Conservation (phyloP, 2,888 invertebrate species). For the Lordiphosa andalusiaca region DNA sequence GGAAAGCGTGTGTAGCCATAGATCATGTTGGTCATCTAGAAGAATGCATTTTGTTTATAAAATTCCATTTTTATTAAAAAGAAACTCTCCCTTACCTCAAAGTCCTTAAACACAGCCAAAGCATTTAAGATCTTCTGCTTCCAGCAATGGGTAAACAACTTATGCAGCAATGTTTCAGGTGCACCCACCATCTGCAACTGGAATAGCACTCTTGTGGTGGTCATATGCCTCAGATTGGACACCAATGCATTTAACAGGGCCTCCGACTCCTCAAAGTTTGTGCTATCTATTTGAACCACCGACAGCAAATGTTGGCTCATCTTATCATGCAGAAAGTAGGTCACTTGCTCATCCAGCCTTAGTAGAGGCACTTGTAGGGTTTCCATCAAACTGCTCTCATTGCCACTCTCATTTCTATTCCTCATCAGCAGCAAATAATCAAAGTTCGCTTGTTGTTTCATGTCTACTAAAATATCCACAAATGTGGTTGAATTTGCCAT, state of each 20-base stretch:
- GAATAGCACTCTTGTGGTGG: slow-evolving; percentile 62
- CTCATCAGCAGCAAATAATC: slow-evolving; percentile 50
- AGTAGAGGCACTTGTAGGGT: slow-evolving; percentile 54
- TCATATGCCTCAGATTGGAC: slow-evolving; percentile 59
- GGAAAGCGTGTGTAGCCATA: slow-evolving; percentile 71
- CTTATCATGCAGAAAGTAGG: slow-evolving; percentile 47
- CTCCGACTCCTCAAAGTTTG: slow-evolving; percentile 34
- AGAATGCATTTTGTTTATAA: background rate
- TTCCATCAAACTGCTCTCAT: slow-evolving; percentile 32
- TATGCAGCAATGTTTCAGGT: slow-evolving; percentile 26
- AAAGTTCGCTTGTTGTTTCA: slow-evolving; percentile 34
- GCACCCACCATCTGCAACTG: slow-evolving; percentile 37
- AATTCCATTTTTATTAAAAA: background rate
- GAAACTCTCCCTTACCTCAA: slow-evolving; percentile 36
- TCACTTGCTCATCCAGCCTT: slow-evolving; percentile 53
- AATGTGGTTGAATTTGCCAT: slow-evolving; percentile 21
- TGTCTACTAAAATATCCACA: slow-evolving; percentile 38
- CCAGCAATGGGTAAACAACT: slow-evolving; percentile 64
- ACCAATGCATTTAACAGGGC: slow-evolving; percentile 50
- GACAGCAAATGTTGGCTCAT: slow-evolving; percentile 48
- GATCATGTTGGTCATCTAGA: slow-evolving; percentile 42
- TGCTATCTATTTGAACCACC: slow-evolving; percentile 49
- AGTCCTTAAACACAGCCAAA: slow-evolving; percentile 55
- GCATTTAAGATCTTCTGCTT: slow-evolving; percentile 63
- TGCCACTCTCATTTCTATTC: slow-evolving; percentile 25